phyloP scores from a whole-genome alignment of 2,113 vertebrate genomes.

The Sinosuthora webbiana region DNA sequence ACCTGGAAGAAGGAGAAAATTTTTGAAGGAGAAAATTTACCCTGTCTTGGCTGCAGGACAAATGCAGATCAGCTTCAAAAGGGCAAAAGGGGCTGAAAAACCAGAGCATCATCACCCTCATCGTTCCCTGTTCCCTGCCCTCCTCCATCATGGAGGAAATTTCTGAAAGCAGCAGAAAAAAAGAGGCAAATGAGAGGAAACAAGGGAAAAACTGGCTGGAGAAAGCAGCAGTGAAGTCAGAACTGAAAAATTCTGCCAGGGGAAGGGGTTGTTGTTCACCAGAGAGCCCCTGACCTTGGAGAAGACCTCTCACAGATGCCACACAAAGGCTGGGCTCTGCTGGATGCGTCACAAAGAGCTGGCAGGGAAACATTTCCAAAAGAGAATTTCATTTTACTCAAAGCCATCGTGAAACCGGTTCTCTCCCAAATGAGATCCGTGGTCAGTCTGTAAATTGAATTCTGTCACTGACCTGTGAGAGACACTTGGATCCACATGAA shows the following conservation, averaged over 20 bases:
- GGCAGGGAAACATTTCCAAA: neutral
- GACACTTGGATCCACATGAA: neutral
- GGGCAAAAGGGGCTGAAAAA: neutral
- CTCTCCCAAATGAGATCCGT: neutral
- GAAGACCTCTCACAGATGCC: neutral
- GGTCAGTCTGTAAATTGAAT: conserved; percentile 13
- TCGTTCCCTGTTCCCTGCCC: neutral
- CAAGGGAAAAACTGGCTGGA: neutral
- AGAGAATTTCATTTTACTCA: neutral
- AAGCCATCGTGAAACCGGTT: neutral
- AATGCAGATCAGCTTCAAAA: neutral
- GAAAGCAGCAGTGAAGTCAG: neutral
- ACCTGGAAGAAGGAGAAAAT: neutral
- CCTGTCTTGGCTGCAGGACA: neutral
- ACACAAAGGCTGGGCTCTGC: neutral
- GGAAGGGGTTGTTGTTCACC: neutral
- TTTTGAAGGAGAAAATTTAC: neutral
- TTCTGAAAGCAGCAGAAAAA: neutral
- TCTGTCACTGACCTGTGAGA: conserved; percentile 22
- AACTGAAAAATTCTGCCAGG: neutral
- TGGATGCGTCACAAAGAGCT: neutral
- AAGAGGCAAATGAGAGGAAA: neutral
- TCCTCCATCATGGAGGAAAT: neutral
- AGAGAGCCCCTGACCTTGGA: neutral
- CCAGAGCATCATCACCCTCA: neutral